phyloP scores from a whole-genome alignment of 2,888 invertebrate genomes.

The Mellilla xanthometata region DNA sequence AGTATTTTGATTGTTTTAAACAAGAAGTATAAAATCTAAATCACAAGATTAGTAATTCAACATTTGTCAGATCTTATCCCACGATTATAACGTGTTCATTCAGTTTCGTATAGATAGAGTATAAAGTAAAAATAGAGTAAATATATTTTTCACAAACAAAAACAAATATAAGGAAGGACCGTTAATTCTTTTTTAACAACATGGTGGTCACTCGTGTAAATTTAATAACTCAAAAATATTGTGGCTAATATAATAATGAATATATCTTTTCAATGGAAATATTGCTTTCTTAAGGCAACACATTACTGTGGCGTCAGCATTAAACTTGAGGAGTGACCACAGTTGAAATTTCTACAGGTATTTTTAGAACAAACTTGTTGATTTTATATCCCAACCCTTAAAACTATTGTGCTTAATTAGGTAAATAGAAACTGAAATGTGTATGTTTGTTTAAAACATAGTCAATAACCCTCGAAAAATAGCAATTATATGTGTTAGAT shows the following conservation, averaged over 20 bases:
- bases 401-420: constrained; percentile 72
- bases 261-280: no score
- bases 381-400: constrained; percentile 67
- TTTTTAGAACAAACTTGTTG: constrained; percentile 55
- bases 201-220: constrained; percentile 14
- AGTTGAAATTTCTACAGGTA: constrained; percentile 8
- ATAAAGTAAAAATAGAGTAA: constrained; percentile 31
- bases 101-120: constrained; percentile 36
- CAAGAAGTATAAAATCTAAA: constrained; percentile 83
- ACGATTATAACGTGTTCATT: constrained; percentile 47
- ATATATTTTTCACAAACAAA: constrained; percentile 54
- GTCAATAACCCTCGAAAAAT: constrained; percentile 77
- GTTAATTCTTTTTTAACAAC: not conserved
- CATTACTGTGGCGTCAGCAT: no score
- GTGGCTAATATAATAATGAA: no score
- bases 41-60: constrained; percentile 76
- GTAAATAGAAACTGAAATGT: constrained; percentile 58
- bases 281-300: no score
- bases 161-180: constrained; percentile 21
- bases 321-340: not conserved
- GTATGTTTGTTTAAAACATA: constrained; percentile 60
- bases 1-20: constrained; percentile 81
- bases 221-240: no score
- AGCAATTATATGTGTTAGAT: constrained; percentile 68
- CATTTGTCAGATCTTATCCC: constrained; percentile 70